Evolutionary conservation across 2,888 invertebrate genomes (phyloP).

Genomic region (Sarcophaga caerulescens): DNA sequence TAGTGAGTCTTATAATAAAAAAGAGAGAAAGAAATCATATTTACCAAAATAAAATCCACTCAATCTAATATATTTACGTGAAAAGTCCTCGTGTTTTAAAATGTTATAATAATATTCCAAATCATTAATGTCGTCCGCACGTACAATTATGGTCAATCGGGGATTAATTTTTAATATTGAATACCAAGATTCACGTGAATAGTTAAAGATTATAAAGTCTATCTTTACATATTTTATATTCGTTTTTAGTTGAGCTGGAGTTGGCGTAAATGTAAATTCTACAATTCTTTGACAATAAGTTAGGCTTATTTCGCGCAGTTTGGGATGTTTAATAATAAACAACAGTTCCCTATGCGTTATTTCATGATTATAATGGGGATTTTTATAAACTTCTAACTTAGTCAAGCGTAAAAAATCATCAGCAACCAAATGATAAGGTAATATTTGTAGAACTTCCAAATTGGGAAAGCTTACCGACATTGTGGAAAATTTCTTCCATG

Average conservation of each 20-base stretch:
- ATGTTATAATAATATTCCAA: conserved; percentile 20
- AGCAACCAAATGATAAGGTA: conserved; percentile 6
- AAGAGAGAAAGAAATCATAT: neutral
- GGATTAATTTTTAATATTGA: conserved; percentile 13
- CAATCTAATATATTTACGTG: conserved; percentile 12
- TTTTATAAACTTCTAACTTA: conserved; percentile 19
- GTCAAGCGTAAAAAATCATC: conserved; percentile 21
- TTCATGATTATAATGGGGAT: neutral
- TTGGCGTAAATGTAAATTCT: neutral
- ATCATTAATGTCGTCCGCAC: neutral
- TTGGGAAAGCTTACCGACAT: conserved; percentile 33
- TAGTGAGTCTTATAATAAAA: neutral
- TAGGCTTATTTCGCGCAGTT: conserved; percentile 12
- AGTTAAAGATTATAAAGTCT: conserved; percentile 32
- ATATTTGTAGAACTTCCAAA: conserved; percentile 41
- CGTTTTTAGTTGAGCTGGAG: neutral
- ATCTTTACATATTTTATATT: conserved; percentile 9
- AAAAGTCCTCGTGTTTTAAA: conserved; percentile 24
- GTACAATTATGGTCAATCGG: conserved; percentile 19
- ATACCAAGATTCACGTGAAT: conserved; percentile 14
- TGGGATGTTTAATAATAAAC: conserved; percentile 16
- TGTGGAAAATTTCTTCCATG: neutral
- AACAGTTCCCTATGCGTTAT: neutral
- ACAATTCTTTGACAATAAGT: neutral
- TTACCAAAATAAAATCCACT: conserved; percentile 50